phyloP scores from a whole-genome alignment of 1,140 invertebrate species.

The Stenopsyche tienmushanensis region DNA sequence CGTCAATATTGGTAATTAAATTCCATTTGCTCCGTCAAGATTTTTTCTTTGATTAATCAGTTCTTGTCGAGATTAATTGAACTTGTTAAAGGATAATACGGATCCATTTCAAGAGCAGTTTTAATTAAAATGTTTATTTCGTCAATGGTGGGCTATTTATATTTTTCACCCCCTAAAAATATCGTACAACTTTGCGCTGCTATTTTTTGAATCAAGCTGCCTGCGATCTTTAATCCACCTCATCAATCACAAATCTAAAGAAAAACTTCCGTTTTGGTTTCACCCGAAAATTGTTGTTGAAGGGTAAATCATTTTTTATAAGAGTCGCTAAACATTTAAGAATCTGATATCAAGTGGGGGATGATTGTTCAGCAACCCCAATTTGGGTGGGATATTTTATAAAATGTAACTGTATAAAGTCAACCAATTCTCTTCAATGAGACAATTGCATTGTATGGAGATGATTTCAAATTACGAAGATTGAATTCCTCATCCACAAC shows the following conservation, averaged over 20 bases:
- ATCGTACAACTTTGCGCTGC: background rate
- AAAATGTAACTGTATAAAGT: too few species aligned
- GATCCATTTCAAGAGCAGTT: conserved; percentile 13
- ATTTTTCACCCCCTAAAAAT: background rate
- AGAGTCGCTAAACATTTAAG: too few species aligned
- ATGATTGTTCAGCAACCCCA: too few species aligned
- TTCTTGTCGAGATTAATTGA: conserved; percentile 19
- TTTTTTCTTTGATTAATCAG: conserved; percentile 15
- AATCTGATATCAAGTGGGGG: too few species aligned
- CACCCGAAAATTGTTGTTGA: conserved; percentile 15
- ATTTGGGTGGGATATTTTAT: too few species aligned
- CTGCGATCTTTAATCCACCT: conserved; percentile 14
- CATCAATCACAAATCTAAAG: conserved; percentile 31
- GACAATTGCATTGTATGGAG: too few species aligned
- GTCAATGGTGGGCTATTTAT: background rate
- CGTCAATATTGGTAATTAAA: background rate
- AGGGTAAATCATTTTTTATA: too few species aligned
- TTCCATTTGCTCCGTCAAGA: background rate
- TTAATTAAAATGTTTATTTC: conserved; percentile 25
- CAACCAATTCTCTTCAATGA: too few species aligned
- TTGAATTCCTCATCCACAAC: too few species aligned
- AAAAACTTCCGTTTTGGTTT: conserved; percentile 1
- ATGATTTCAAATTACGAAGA: too few species aligned
- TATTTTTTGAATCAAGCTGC: conserved; percentile 19
- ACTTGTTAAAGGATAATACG: conserved; percentile 16